Base-by-base conservation (phyloP, 2,797 vertebrate genomes). In the Heterohyrax brucei region DNA sequence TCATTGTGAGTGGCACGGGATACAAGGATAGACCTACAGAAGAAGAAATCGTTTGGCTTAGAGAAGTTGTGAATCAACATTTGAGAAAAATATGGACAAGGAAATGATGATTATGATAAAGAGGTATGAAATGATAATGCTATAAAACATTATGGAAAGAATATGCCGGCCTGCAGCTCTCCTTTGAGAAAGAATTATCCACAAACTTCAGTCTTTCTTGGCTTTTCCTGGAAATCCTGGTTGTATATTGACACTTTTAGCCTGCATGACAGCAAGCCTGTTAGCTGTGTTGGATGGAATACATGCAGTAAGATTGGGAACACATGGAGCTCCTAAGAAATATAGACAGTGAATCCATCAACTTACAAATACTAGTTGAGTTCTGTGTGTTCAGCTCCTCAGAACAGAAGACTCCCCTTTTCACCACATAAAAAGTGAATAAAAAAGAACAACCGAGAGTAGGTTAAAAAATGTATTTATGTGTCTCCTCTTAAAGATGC, bases 1-100 rank as follows among this genome's bases (percentile, higher is more conserved):
- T 94, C 50, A 53, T 39, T 66, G 28, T 46, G 59, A 53, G 33
- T 44, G 88, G 56, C 8, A 3, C 88, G 7, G 30, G n/a, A 66
- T 26, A 30, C 10, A 48, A 89, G 0, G 1, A 44, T 1, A 26
- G 66, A 44, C 22, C 39, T 81, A 56, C 39, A 16, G 76, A 73
- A 68, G 78, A 91, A 39, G 48, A 79, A 44, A 48, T 10, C 18
- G 70, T 21, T 30, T 18, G 22, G 28, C n/a, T 78, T 61, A 73
- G 64, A 82, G 73, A 70, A 85, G 61, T 66, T 89, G 88, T 87
- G 68, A 77, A 73, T 87, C 66, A 24, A 21, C 77, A 28, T 92
- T 90, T 75, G 79, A 93, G 91, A 91, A 93, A 80, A 94, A 78
- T 12, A 21, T 33, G 33, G 33, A 22, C 39, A 19, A 81, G 30